These are phyloP conservation scores for Nomada fabriciana DNA, from an alignment of 2,888 invertebrate species.

Conservation along the genomic window DNA sequence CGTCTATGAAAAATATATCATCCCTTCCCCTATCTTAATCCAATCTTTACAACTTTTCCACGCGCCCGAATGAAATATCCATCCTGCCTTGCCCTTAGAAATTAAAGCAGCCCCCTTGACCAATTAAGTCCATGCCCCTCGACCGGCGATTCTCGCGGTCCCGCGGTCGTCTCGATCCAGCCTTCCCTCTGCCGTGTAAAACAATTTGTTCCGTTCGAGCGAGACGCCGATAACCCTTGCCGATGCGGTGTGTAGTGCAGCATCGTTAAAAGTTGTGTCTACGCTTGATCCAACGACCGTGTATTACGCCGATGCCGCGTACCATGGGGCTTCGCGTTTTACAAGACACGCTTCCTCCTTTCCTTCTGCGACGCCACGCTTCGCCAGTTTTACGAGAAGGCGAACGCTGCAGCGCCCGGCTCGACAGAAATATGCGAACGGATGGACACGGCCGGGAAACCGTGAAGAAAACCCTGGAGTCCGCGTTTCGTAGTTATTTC, in stretches of 20 bases:
- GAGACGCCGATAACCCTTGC: constrained; percentile 14
- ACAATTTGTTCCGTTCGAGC: constrained; percentile 50
- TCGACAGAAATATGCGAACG: constrained; percentile 48
- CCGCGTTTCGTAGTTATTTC: constrained; percentile 20
- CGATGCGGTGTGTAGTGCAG: constrained; percentile 15
- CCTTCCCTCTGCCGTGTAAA: constrained; percentile 1
- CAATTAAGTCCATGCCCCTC: constrained; percentile 33
- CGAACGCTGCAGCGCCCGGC: constrained; percentile 26
- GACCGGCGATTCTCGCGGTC: neutral
- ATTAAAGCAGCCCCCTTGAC: constrained; percentile 1
- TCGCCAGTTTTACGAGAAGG: constrained; percentile 61
- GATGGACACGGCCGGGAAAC: constrained; percentile 9
- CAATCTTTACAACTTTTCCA: neutral
- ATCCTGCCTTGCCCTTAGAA: constrained; percentile 1
- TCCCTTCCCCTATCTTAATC: no score
- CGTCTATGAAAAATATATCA: no score
- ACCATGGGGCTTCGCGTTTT: constrained; percentile 57
- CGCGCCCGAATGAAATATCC: constrained; percentile 5
- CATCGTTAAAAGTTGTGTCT: constrained; percentile 65
- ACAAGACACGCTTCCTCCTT: constrained; percentile 41
- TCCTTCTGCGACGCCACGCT: constrained; percentile 48
- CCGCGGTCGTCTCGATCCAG: constrained; percentile 1
- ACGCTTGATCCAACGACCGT: constrained; percentile 63
- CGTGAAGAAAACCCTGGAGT: neutral
- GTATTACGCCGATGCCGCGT: constrained; percentile 59